These are phyloP conservation scores for Rotaria macrura DNA, from an alignment of 2,888 invertebrate species.

Conservation along the genomic window DNA sequence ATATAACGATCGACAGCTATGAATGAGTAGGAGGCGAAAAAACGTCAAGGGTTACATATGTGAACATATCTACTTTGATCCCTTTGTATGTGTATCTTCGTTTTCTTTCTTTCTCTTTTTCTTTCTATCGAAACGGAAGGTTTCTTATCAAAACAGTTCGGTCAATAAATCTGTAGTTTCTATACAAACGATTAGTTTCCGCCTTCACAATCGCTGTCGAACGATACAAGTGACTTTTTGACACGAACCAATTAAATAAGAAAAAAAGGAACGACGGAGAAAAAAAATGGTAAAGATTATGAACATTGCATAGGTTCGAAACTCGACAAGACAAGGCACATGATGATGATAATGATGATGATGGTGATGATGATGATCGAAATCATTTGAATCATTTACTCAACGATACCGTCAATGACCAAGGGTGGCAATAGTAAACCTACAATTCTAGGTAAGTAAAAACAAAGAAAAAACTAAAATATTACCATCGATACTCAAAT, in stretches of 20 bases:
- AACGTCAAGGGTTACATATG: neutral
- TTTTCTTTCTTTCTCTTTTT: neutral
- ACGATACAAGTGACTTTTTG: neutral
- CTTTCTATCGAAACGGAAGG: neutral
- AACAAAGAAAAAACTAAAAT: neutral
- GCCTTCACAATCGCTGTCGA: neutral
- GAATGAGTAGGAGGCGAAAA: neutral
- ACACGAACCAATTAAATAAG: neutral
- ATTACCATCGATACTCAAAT: neutral
- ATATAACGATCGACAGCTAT: neutral
- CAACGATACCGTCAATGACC: neutral
- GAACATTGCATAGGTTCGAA: neutral
- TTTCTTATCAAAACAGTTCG: neutral
- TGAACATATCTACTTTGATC: neutral
- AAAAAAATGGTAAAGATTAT: neutral
- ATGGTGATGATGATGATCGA: neutral
- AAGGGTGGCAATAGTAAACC: neutral
- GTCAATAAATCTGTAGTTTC: neutral
- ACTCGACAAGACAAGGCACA: neutral
- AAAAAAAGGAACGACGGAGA: neutral
- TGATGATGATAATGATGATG: neutral
- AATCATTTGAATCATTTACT: neutral
- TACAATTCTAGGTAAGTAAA: neutral
- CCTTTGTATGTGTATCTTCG: neutral
- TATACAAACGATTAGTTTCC: slow-evolving; percentile 17